phyloP scores from a whole-genome alignment of 2,888 invertebrate species.

The Tenthredo notha region DNA sequence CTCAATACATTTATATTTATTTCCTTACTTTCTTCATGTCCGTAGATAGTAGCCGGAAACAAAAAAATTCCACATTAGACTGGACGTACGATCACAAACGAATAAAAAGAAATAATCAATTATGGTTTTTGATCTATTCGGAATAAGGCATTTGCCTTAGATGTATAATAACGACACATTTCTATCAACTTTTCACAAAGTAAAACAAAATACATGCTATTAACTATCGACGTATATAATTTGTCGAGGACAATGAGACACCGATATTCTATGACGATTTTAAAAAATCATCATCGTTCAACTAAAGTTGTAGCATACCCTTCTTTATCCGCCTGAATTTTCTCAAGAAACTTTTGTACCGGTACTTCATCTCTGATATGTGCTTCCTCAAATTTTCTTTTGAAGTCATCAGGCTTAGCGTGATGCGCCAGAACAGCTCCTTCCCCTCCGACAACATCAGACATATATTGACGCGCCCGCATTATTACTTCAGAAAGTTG shows the following conservation, averaged over 20 bases:
- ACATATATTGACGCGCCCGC: conserved; percentile 96
- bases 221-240: background rate
- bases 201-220: background rate
- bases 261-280: background rate
- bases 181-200: background rate
- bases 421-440: conserved; percentile 94
- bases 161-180: background rate
- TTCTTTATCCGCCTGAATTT: conserved; percentile 94
- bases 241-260: background rate
- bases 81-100: background rate
- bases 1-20: conserved; percentile 50
- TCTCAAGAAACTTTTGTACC: conserved; percentile 93
- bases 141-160: background rate
- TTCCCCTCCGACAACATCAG: conserved; percentile 92
- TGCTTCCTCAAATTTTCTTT: conserved; percentile 88
- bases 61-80: conserved; percentile 58
- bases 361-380: conserved; percentile 88
- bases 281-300: background rate
- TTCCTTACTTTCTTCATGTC: conserved; percentile 72
- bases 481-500: conserved; percentile 98
- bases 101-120: background rate
- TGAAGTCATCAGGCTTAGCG: conserved; percentile 92
- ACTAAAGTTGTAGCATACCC: conserved; percentile 83
- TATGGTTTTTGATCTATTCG: background rate
- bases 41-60: conserved; percentile 63